Percentiles rank a stretch among this genome's conserved stretches.
phyloP scores from a whole-genome alignment of 2,797 vertebrate genomes.

The Epinephelus coioides region DNA sequence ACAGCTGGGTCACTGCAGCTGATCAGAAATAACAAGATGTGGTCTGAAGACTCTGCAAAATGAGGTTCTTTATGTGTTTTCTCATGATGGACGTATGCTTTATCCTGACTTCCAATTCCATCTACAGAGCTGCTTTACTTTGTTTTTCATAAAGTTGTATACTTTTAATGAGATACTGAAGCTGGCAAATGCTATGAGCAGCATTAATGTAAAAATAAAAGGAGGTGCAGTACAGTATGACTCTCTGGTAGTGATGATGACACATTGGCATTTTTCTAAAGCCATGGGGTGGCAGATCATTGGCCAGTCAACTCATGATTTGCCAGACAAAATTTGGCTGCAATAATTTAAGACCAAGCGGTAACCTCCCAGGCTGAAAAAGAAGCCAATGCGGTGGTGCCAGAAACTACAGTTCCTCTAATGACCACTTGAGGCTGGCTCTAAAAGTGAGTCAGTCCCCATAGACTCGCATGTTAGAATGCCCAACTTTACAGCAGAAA shows the following conservation, averaged over 20 bases:
- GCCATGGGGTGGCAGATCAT: background rate
- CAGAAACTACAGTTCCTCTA: too few species aligned
- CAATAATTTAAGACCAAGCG: background rate
- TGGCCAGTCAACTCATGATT: background rate
- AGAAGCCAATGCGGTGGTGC: too few species aligned
- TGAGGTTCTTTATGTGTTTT: background rate
- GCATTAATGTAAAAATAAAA: too few species aligned
- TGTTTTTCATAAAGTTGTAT: slow-evolving; percentile 8
- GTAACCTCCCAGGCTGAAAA: too few species aligned
- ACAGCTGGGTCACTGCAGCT: slow-evolving; percentile 26
- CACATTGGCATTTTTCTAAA: background rate
- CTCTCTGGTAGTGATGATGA: too few species aligned
- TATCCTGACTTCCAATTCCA: background rate
- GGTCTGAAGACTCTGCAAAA: slow-evolving; percentile 20
- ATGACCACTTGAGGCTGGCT: too few species aligned
- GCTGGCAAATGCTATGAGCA: background rate
- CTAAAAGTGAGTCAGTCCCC: too few species aligned
- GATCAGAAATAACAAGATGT: slow-evolving; percentile 42
- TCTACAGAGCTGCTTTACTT: slow-evolving; percentile 4
- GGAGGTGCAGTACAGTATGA: background rate
- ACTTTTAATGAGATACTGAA: background rate
- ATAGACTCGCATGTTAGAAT: too few species aligned
- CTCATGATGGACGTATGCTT: background rate
- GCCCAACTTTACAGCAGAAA: too few species aligned
- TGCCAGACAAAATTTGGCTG: too few species aligned